phyloP scores from a whole-genome alignment of 1,140 invertebrate genomes.

The Physella acuta region DNA sequence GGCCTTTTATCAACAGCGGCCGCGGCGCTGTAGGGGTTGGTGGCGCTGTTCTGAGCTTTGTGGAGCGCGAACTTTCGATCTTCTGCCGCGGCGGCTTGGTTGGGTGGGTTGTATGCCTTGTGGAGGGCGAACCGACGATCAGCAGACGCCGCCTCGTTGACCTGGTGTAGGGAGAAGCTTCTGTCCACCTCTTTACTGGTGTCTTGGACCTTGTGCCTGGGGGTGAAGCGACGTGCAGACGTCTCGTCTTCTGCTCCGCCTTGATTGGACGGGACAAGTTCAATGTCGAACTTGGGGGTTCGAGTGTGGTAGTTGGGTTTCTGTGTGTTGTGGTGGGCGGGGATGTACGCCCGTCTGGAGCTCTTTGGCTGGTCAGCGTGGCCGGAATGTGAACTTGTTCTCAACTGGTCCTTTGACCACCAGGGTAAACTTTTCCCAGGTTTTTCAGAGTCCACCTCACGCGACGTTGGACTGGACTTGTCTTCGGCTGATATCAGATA shows the following conservation, averaged over 20 bases:
- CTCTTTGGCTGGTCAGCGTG: background rate
- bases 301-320: background rate
- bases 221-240: too few relatives aligned
- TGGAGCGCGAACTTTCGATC: conserved; percentile 5
- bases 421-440: too few relatives aligned
- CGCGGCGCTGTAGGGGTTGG: background rate
- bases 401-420: background rate
- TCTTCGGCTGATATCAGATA: too few relatives aligned
- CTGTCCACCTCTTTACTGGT: background rate
- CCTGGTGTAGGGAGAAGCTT: background rate
- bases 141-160: background rate
- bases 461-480: too few relatives aligned
- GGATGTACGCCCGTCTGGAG: background rate
- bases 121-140: background rate
- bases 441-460: too few relatives aligned
- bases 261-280: background rate
- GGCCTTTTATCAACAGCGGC: background rate
- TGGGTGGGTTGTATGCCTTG: background rate
- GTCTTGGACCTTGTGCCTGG: background rate
- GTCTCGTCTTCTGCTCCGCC: background rate
- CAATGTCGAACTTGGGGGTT: background rate
- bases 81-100: background rate
- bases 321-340: too few relatives aligned
- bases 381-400: background rate
- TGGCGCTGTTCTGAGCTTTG: background rate